Percentiles rank a stretch among this genome's conserved stretches.
phyloP scores from a whole-genome alignment of 1,140 invertebrate genomes.

The Calycopis cecrops region DNA sequence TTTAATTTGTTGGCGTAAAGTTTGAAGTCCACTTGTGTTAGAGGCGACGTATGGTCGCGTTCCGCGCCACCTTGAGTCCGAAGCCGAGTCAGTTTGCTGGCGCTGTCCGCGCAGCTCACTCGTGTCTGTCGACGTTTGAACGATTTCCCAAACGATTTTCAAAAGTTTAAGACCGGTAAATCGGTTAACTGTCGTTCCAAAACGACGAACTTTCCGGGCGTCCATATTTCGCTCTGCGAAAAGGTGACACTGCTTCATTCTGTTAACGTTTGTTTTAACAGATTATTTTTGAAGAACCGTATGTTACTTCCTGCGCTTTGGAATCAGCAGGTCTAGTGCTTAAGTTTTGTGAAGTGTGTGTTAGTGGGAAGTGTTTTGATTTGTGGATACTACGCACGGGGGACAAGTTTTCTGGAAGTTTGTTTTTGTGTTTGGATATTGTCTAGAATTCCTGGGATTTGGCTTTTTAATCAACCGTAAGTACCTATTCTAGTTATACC shows the following conservation, averaged over 20 bases:
- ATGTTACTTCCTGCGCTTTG: conserved; percentile 59
- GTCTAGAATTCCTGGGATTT: no score
- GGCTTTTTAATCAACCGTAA: no score
- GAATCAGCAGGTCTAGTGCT: conserved; percentile 55
- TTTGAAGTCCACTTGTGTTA: conserved; percentile 64
- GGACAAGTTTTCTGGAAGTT: conserved; percentile 24
- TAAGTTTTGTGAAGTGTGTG: conserved; percentile 48
- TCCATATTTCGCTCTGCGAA: conserved; percentile 61
- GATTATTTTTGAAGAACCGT: conserved; percentile 63
- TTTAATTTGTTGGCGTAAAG: conserved; percentile 55
- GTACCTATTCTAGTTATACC: no score
- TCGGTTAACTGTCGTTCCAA: conserved; percentile 62
- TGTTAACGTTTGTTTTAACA: conserved; percentile 60
- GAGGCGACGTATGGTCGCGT: conserved; percentile 59
- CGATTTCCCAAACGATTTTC: conserved; percentile 47
- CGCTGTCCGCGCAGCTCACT: conserved; percentile 67
- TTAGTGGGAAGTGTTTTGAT: conserved; percentile 45
- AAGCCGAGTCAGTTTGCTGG: conserved; percentile 53
- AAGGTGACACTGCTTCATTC: conserved; percentile 56
- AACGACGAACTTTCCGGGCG: conserved; percentile 41
- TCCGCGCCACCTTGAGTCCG: conserved; percentile 41
- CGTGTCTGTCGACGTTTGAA: conserved; percentile 39
- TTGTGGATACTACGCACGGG: conserved; percentile 2
- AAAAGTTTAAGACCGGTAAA: conserved; percentile 62
- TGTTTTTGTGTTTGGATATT: conserved; percentile 1